Base-by-base conservation (phyloP, 2,113 vertebrate genomes). In the Trachemys scripta region DNA sequence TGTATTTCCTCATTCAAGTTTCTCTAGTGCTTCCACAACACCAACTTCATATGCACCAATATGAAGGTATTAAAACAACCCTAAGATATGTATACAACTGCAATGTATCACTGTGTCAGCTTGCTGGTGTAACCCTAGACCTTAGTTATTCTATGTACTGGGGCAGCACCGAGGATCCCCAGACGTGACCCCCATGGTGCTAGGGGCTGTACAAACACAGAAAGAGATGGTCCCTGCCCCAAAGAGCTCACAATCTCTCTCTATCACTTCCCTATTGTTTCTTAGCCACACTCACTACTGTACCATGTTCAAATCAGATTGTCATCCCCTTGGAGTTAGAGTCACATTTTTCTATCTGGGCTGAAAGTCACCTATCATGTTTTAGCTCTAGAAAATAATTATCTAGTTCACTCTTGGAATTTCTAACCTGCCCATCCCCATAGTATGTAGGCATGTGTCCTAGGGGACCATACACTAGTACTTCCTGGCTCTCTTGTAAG, bases 381-480 rank as follows among this genome's bases (percentile, higher is more conserved):
- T 10, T 72, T 51, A 25, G 45, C 25, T 25, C 42, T 25, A 49
- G 78, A 2, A 22, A 50, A 35, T 69, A 2, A 24, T 27, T 2
- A 24, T 11, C 56, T 3, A 27, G 20, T 31, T 7, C 16, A 3
- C 29, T 5, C 27, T 11, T 53, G 9, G 27, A 5, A 24, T 49
- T 49, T 35, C 31, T n/a, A 57, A 59, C 1, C 38, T 53, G 29
- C 29, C 27, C 19, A 42, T 6, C 2, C 1, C 1, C 35, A 1
- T 24, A n/a, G 38, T 5, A 19, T 69, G 1, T 4, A 8, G 3
- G n/a, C 2, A 0, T 27, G 51, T 0, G 3, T 19, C 59, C 45
- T 24, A 11, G 19, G 42, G 75, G 42, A 24, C 25, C 13, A 0
- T 1, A n/a, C 25, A 13, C 79, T 24, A 17, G 25, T 5, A 0